These are phyloP conservation scores for Auanema freiburgensis DNA, from an alignment of 2,888 invertebrate species.

Conservation along the genomic window DNA sequence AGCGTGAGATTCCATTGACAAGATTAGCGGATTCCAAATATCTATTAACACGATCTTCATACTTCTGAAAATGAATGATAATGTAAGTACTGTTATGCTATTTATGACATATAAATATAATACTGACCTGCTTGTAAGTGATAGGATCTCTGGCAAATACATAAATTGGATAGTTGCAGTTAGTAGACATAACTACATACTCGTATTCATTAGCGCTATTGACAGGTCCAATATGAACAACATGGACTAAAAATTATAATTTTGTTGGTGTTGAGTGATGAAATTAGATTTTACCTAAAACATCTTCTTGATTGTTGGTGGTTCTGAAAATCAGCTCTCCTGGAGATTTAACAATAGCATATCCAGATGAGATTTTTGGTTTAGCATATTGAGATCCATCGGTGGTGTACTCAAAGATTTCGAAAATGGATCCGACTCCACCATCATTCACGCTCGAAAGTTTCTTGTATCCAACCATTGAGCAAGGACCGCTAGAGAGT, in stretches of 20 bases:
- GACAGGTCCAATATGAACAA: slow-evolving; percentile 59
- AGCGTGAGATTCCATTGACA: slow-evolving; percentile 61
- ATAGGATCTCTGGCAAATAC: slow-evolving; percentile 64
- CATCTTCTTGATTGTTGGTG: slow-evolving; percentile 62
- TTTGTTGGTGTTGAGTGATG: neutral
- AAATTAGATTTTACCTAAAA: slow-evolving; percentile 47
- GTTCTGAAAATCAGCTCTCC: slow-evolving; percentile 64
- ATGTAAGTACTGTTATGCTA: too few species aligned
- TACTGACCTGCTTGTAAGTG: slow-evolving; percentile 59
- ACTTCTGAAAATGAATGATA: slow-evolving; percentile 45
- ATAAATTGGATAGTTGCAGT: slow-evolving; percentile 64
- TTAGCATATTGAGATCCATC: slow-evolving; percentile 64
- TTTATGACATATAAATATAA: neutral
- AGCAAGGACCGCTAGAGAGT: slow-evolving; percentile 62
- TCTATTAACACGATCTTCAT: slow-evolving; percentile 55
- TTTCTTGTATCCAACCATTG: slow-evolving; percentile 64
- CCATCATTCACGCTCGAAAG: slow-evolving; percentile 58
- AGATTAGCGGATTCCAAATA: slow-evolving; percentile 60
- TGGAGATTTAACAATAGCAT: slow-evolving; percentile 61
- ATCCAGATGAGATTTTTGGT: slow-evolving; percentile 63
- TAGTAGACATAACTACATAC: slow-evolving; percentile 62
- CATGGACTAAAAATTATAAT: slow-evolving; percentile 50
- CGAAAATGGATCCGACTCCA: slow-evolving; percentile 59
- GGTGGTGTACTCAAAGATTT: slow-evolving; percentile 65
- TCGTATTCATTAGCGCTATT: slow-evolving; percentile 61